Conservation (phyloP, 2,113 vertebrate genomes). For the Orientallactaga bullata region DNA sequence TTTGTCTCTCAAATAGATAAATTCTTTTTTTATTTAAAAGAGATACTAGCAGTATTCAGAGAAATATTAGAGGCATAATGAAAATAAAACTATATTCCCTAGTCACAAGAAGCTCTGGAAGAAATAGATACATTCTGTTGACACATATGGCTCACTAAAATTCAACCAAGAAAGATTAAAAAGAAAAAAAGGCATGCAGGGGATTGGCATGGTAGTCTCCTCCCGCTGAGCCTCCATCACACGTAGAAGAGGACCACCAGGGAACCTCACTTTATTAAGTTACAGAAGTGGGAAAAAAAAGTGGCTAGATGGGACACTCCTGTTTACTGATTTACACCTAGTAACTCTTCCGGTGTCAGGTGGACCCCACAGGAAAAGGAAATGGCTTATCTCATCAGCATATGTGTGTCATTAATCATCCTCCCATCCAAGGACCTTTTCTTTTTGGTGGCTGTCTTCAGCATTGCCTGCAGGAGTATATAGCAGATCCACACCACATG, state of each 20-base stretch:
- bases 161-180: too few species aligned
- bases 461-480: constrained; percentile 74
- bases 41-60: too few species aligned
- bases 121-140: too few species aligned
- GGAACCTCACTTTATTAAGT: neutral
- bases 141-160: too few species aligned
- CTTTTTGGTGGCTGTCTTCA: neutral
- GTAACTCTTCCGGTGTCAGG: neutral
- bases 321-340: neutral
- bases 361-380: constrained; percentile 53
- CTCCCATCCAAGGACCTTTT: constrained; percentile 59
- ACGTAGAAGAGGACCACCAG: neutral
- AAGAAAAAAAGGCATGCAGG: neutral
- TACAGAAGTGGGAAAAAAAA: neutral
- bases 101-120: too few species aligned
- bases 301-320: neutral
- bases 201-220: too few species aligned
- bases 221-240: neutral
- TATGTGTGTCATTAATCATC: neutral
- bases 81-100: too few species aligned
- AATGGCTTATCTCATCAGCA: neutral
- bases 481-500: neutral
- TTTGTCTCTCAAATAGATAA: too few species aligned
- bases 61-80: too few species aligned
- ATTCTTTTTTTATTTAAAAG: too few species aligned